These are phyloP conservation scores for Hoplostethus mediterraneus DNA, from an alignment of 2,797 vertebrate species.

Conservation along the genomic window DNA sequence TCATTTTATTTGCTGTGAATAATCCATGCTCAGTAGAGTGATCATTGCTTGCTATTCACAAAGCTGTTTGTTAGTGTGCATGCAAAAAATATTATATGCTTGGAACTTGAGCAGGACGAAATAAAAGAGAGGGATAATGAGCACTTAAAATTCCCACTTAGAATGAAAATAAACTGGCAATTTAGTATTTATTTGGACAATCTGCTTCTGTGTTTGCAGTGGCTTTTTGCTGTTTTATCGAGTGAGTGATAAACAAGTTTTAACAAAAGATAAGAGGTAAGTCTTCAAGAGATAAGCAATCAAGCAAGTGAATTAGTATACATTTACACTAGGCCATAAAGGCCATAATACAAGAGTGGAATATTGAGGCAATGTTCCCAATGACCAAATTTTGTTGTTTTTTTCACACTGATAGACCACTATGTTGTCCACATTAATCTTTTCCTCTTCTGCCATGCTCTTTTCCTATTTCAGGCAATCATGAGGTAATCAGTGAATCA, in stretches of 20 bases:
- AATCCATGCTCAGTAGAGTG: not conserved
- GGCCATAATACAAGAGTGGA: not conserved
- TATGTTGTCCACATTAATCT: not conserved
- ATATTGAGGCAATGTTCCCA: constrained; percentile 2
- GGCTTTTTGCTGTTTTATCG: too few species aligned
- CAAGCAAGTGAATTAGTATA: too few species aligned
- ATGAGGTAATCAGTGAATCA: not conserved
- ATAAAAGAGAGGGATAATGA: not conserved
- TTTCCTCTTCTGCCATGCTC: not conserved
- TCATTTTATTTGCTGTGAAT: not conserved
- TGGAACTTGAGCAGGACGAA: constrained; percentile 17
- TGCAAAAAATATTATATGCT: constrained; percentile 3
- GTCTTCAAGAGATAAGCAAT: too few species aligned
- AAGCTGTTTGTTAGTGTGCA: not conserved
- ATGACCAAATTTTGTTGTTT: not conserved
- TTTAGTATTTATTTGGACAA: constrained; percentile 6
- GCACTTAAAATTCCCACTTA: constrained; percentile 9
- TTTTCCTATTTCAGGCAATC: too few species aligned
- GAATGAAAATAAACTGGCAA: constrained; percentile 8
- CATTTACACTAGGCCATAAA: not conserved
- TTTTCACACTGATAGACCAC: not conserved
- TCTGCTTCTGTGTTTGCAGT: not conserved
- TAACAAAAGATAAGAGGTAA: too few species aligned
- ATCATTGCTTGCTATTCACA: constrained; percentile 5
- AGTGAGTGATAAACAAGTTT: too few species aligned